phyloP scores from a whole-genome alignment of 2,113 vertebrate species.

The Corythaixoides concolor region DNA sequence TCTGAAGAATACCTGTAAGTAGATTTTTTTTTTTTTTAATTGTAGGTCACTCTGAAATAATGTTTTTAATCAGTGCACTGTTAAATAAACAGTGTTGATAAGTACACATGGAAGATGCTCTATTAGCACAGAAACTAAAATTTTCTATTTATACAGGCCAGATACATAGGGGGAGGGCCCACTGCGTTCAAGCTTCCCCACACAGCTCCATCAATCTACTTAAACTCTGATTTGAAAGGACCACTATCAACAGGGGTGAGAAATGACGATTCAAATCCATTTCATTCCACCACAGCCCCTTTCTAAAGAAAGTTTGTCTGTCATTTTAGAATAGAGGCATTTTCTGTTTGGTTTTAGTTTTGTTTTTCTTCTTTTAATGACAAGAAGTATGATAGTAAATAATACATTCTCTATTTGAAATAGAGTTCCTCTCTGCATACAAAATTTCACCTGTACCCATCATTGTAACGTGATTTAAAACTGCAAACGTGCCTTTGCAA shows the following conservation, averaged over 20 bases:
- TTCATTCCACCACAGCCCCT: conserved; percentile 62
- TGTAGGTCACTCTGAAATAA: not conserved
- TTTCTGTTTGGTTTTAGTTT: not conserved
- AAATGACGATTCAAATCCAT: conserved; percentile 70
- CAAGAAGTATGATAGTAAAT: not conserved
- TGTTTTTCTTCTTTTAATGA: not conserved
- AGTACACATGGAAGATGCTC: not conserved
- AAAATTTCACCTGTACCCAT: not conserved
- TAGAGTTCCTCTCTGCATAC: not conserved
- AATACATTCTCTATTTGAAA: not conserved
- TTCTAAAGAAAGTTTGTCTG: not conserved
- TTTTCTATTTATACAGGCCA: conserved; percentile 78
- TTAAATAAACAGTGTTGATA: not conserved
- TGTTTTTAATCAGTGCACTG: not conserved
- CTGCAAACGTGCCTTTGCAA: not conserved
- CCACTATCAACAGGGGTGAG: conserved; percentile 83
- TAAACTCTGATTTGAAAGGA: conserved; percentile 87
- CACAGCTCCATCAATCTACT: conserved; percentile 80
- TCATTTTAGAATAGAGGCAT: not conserved
- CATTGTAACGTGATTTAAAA: not conserved
- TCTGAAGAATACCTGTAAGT: not conserved
- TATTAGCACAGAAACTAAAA: conserved; percentile 60
- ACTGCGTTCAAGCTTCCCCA: conserved; percentile 83
- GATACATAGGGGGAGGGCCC: conserved; percentile 81
- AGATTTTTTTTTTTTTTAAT: not conserved